Evolutionary conservation across 2,797 vertebrate genomes (phyloP).

Genomic region (Gambelia wislizenii): DNA sequence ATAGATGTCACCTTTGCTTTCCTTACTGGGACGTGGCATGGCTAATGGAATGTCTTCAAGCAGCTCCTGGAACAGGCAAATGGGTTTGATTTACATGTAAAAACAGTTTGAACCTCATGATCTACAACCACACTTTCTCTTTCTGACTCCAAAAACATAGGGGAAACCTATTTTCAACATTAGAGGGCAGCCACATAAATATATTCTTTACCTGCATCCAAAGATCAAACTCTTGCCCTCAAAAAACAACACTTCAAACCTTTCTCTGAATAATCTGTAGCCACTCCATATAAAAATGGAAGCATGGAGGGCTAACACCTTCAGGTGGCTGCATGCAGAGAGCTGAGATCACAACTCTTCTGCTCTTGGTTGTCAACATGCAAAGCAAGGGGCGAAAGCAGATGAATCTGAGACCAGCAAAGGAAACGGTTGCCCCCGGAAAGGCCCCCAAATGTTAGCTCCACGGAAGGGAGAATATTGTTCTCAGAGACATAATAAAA

Average conservation of each 20-base stretch:
- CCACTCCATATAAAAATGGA: neutral
- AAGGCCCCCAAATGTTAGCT: constrained; percentile 28
- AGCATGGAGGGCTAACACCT: neutral
- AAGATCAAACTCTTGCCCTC: neutral
- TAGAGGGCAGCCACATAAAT: neutral
- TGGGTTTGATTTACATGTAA: neutral
- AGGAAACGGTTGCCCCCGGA: neutral
- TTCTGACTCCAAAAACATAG: neutral
- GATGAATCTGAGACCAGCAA: constrained; percentile 8
- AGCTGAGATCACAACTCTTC: constrained; percentile 11
- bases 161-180: neutral
- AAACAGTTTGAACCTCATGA: neutral
- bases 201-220: neutral
- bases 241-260: neutral
- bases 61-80: neutral
- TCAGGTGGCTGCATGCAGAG: neutral
- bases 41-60: neutral
- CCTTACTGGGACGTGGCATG: neutral
- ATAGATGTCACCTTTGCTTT: neutral
- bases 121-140: neutral
- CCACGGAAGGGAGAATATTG: constrained; percentile 1
- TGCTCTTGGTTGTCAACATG: constrained; percentile 17
- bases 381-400: neutral
- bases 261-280: neutral
- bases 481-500: constrained; percentile 26